Base-by-base conservation (phyloP, 2,113 vertebrate genomes). In the Geothlypis trichas region DNA sequence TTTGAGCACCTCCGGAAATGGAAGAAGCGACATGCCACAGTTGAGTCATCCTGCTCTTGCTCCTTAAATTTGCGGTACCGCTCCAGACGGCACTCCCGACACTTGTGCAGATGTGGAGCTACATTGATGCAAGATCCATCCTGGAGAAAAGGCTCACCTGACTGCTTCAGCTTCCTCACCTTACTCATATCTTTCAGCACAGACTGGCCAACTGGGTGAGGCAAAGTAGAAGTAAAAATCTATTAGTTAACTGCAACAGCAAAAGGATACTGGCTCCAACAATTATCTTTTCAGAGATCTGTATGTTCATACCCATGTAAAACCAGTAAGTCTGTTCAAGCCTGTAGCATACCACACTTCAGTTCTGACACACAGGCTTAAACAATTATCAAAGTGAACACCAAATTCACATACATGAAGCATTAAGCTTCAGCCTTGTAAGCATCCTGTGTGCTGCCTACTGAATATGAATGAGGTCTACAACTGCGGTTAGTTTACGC, bases 111-210 rank as follows among this genome's bases (percentile, higher is more conserved):
- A 96, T 99, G 99, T 69, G 99, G 99, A 13, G 99, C 99, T 67
- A 99, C 99, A 7, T 99, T 99, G 97, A 99, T 99, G 95, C 99
- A 99, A 33, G 99, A 99, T 55, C 99, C 99, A 69, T 99, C 99
- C 96, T 99, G 99, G 61, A 99, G 98, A 97, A 99, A 99, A 41
- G 99, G 99, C 96, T 99, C 99, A 51, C 99, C 99, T 12, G 99
- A 99, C 97, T 99, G 99, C 96, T 99, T 99, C 95, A 99, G 97
- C 95, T 99, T 99, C 77, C 99, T 99, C 84, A 99, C 99, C 96
- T 99, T 99, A 93, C 98, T 99, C 96, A 99, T 98, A 91, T 99
- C 99, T 97, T 99, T 99, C 86, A 99, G 98, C 82, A 99, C 98
- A 33, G 99, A 99, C 92, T 99, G 99, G 89, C 99, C 99, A 96